phyloP scores from a whole-genome alignment of 2,797 vertebrate species.

The Kryptolebias ocellatus region DNA sequence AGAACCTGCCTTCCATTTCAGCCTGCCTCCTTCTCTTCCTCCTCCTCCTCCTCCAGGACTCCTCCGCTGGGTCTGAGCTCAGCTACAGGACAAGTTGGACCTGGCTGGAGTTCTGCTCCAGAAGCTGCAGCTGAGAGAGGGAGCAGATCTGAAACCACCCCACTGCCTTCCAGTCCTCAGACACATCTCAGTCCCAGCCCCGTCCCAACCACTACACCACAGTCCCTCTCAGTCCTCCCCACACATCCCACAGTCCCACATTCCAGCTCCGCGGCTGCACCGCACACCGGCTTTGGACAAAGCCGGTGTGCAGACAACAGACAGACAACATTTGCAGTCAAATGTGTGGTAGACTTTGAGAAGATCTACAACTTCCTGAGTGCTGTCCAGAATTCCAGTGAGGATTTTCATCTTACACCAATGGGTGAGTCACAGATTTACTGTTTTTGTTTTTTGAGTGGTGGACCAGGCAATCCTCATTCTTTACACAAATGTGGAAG shows the following conservation, averaged over 20 bases:
- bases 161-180: background rate
- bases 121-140: background rate
- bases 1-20: background rate
- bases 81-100: background rate
- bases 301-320: no score
- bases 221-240: background rate
- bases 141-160: no score
- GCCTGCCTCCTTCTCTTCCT: background rate
- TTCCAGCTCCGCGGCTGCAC: fast-evolving
- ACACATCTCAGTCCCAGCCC: background rate
- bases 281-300: background rate
- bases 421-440: constrained; percentile 73
- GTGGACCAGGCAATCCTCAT: no score
- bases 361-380: constrained; percentile 78
- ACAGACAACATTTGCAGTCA: constrained; percentile 6
- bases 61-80: background rate
- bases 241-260: background rate
- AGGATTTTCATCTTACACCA: constrained; percentile 59
- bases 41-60: background rate
- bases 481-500: no score
- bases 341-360: constrained; percentile 74
- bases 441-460: background rate
- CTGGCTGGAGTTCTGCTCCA: background rate
- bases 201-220: background rate
- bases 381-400: constrained; percentile 15